Evolutionary conservation across 2,113 vertebrate genomes (phyloP), one percentile per base, ranked within the genome.

Genomic region (Macroglossus sobrinus): DNA sequence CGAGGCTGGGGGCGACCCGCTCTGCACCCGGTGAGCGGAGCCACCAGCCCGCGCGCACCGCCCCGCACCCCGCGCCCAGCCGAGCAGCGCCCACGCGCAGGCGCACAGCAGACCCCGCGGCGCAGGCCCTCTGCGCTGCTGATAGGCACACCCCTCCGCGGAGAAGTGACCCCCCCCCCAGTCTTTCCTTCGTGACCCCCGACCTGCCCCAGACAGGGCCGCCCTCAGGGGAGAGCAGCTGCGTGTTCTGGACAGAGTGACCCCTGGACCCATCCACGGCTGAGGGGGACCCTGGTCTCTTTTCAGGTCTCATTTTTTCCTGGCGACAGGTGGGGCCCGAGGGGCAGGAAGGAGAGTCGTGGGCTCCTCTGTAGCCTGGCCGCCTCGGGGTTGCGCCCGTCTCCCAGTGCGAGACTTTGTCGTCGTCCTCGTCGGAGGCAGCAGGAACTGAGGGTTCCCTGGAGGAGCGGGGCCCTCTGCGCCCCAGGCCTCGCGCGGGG

Each of bases 221-320:
- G 8, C 43, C 28, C 75, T 38, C 18, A 1, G 26, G 84, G 50
- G 40, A 43, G 53, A 50, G 80, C 59, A 33, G 64, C 66, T 86
- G 35, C 59, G 15, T 68, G 24, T 82, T 84, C 78, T 59, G 71
- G 72, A 71, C 64, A 40, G 28, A 68, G 33, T 15, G 68, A 45
- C 33, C 63, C 63, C 50, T 24, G 43, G 82, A 78, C 63, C 86
- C n/a, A 93, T 93, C 82, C 38, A 50, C 47, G 14, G 28, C 21
- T 68, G 33, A 68, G 68, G 61, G 78, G 38, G 59, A 69, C n/a
- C 18, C 30, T 35, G 61, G 43, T 61, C 63, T 72, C 68, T 66
- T 80, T n/a, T 74, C n/a, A 72, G 38, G 81, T 38, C 38, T 91
- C 69, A 19, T 92, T 84, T 53, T 81, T 91, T 40, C 55, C 30